Conservation (phyloP, 2,888 invertebrate genomes). For the Caenorhabditis parvicauda region DNA sequence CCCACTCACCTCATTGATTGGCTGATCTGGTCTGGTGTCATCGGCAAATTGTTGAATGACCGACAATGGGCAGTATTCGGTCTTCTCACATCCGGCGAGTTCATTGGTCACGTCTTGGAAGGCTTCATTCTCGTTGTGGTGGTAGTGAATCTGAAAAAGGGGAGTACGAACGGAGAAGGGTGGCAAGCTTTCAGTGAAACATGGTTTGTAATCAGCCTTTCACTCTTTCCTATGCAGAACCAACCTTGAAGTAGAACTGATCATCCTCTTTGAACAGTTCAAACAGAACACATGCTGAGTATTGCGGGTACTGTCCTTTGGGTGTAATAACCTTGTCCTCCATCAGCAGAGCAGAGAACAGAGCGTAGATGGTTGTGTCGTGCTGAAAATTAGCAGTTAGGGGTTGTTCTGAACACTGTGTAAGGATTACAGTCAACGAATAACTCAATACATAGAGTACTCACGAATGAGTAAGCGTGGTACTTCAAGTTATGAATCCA, state of each 20-base stretch:
- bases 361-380: slow-evolving; percentile 41
- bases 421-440: background rate
- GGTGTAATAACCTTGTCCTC: slow-evolving; percentile 23
- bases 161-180: no score
- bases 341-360: slow-evolving; percentile 32
- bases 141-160: slow-evolving; percentile 34
- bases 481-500: slow-evolving; percentile 35
- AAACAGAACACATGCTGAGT: slow-evolving; percentile 35
- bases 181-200: no score
- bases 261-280: slow-evolving; percentile 37
- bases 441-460: background rate
- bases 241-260: slow-evolving; percentile 27
- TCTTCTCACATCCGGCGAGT: slow-evolving; percentile 12
- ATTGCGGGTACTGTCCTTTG: slow-evolving; percentile 37
- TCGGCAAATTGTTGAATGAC: slow-evolving; percentile 9
- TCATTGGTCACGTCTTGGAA: slow-evolving; percentile 22
- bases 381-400: slow-evolving; percentile 18
- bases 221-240: background rate
- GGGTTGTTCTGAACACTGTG: background rate
- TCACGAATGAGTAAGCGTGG: slow-evolving; percentile 37
- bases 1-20: slow-evolving; percentile 12
- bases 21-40: slow-evolving; percentile 11
- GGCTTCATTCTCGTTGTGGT: slow-evolving; percentile 21
- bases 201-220: no score
- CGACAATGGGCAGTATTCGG: background rate